These are phyloP conservation scores for Drosophila tripunctata DNA, from an alignment of 2,888 invertebrate species.

Conservation along the genomic window DNA sequence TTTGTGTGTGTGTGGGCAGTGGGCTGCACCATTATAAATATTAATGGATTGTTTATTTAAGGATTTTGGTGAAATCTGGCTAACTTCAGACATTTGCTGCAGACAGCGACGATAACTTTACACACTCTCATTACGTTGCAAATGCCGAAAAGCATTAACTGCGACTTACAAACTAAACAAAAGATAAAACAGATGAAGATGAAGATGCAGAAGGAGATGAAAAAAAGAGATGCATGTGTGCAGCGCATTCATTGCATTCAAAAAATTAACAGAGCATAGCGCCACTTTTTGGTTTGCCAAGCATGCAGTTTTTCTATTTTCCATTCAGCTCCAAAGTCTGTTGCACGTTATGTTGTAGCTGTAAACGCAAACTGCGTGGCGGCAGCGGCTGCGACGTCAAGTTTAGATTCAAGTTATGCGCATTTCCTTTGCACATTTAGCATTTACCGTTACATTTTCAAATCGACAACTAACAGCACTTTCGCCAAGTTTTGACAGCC, in stretches of 20 bases:
- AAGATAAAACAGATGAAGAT: not conserved
- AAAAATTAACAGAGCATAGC: slow-evolving; percentile 67
- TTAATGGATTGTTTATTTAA: slow-evolving; percentile 65
- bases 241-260: slow-evolving; percentile 28
- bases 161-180: slow-evolving; percentile 51
- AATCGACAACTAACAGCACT: slow-evolving; percentile 59
- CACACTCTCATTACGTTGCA: slow-evolving; percentile 60
- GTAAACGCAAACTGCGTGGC: slow-evolving; percentile 53
- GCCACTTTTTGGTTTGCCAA: slow-evolving; percentile 49
- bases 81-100: slow-evolving; percentile 28
- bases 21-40: slow-evolving; percentile 59
- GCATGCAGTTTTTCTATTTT: slow-evolving; percentile 51
- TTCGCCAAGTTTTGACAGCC: slow-evolving; percentile 39
- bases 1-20: slow-evolving; percentile 11
- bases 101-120: slow-evolving; percentile 37
- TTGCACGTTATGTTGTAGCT: slow-evolving; percentile 46
- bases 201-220: slow-evolving; percentile 19
- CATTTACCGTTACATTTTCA: slow-evolving; percentile 66
- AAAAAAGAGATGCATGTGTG: slow-evolving; percentile 43
- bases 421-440: slow-evolving; percentile 73
- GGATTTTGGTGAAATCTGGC: slow-evolving; percentile 72
- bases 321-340: slow-evolving; percentile 35
- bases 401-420: slow-evolving; percentile 71
- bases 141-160: slow-evolving; percentile 42
- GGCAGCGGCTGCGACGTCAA: slow-evolving; percentile 50